These are phyloP conservation scores for Meliscaeva auricollis DNA, from an alignment of 2,888 invertebrate species.

Conservation along the genomic window DNA sequence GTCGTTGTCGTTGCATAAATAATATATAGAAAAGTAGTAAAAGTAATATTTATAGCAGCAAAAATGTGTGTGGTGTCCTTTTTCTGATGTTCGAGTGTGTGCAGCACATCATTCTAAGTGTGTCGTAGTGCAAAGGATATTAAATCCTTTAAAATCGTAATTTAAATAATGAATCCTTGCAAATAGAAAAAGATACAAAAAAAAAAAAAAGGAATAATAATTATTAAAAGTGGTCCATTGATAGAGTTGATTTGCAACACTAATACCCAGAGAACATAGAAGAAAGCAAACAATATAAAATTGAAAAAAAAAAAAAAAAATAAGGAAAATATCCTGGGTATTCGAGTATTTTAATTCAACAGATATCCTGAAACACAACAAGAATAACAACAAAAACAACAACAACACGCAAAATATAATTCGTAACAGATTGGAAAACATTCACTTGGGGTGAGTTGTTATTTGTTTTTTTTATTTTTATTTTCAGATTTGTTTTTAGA, in stretches of 20 bases:
- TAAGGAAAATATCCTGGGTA: constrained; percentile 5
- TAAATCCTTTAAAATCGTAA: constrained; percentile 48
- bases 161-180: constrained; percentile 71
- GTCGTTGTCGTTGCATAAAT: constrained; percentile 61
- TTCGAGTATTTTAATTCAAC: constrained; percentile 44
- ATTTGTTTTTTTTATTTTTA: constrained; percentile 11
- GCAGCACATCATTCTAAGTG: constrained; percentile 30
- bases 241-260: constrained; percentile 64
- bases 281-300: neutral
- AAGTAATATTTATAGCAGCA: constrained; percentile 53
- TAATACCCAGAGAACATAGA: constrained; percentile 26
- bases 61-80: constrained; percentile 20
- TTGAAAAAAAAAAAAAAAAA: neutral
- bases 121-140: constrained; percentile 57
- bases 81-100: constrained; percentile 15
- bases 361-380: constrained; percentile 47
- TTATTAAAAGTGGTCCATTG: constrained; percentile 71
- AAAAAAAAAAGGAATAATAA: constrained; percentile 49
- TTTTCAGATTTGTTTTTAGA: constrained; percentile 19
- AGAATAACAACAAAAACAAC: constrained; percentile 27
- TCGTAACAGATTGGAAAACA: constrained; percentile 46
- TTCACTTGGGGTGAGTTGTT: constrained; percentile 61
- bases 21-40: constrained; percentile 16
- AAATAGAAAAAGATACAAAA: neutral
- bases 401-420: constrained; percentile 27